Percentiles rank a stretch among this genome's conserved stretches.
Conservation (phyloP, 2,797 vertebrate genomes). For the Thunnus albacares region DNA sequence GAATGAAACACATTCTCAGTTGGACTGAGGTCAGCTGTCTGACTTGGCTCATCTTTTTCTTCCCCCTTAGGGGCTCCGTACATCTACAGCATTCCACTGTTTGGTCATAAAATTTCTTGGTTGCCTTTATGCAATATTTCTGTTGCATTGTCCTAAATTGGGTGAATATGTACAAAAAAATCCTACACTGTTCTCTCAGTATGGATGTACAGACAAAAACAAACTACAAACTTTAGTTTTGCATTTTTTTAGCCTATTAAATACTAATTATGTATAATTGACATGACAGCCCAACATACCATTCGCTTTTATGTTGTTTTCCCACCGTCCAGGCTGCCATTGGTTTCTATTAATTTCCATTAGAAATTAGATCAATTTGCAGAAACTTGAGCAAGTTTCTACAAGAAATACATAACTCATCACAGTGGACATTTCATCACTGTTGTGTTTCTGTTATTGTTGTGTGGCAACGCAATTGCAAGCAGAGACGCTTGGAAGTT, state of each 20-base stretch:
- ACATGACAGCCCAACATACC: conserved; percentile 13
- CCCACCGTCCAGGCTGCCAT: background rate
- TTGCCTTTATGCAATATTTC: background rate
- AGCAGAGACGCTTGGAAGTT: background rate
- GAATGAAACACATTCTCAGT: conserved; percentile 31
- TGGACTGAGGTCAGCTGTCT: conserved; percentile 22
- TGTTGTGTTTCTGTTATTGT: conserved; percentile 1
- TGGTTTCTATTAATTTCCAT: conserved; percentile 17
- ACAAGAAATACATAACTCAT: conserved; percentile 13
- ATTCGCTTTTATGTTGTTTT: conserved; percentile 11
- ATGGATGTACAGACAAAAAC: background rate
- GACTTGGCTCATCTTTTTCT: conserved; percentile 11
- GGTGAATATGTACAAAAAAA: background rate
- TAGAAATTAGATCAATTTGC: conserved; percentile 27
- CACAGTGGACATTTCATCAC: background rate
- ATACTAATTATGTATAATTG: background rate
- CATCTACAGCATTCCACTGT: conserved; percentile 23
- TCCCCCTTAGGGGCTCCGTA: too few species aligned
- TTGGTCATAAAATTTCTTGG: conserved; percentile 5
- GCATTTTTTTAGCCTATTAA: conserved; percentile 2
- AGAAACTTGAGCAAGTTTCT: conserved; percentile 17
- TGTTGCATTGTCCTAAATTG: conserved; percentile 7
- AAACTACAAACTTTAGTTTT: conserved; percentile 29
- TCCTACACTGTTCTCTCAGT: background rate
- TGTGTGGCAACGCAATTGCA: background rate